Evolutionary conservation across 2,113 vertebrate species (phyloP).

Genomic region (Uropsilus gracilis): DNA sequence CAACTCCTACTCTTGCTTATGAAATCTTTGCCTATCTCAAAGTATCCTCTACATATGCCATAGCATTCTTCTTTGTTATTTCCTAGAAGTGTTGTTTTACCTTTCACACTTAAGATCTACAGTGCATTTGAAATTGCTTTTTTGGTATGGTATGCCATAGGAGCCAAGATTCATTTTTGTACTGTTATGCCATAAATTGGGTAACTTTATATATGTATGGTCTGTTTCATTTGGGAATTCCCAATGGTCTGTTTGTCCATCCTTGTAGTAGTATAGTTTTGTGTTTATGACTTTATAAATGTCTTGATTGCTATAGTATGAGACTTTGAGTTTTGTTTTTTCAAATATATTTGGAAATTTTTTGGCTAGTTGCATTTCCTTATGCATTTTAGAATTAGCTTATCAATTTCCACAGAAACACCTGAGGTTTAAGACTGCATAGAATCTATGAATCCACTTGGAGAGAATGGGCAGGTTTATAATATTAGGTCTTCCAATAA

Average conservation of each 20-base stretch:
- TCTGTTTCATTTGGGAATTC: not conserved
- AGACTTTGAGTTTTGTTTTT: not conserved
- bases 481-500: slow-evolving; percentile 7
- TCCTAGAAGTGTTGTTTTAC: not conserved
- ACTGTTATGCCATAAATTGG: not conserved
- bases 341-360: not conserved
- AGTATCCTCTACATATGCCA: not conserved
- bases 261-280: not conserved
- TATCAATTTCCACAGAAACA: not conserved
- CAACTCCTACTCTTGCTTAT: not conserved
- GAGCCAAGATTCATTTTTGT: not conserved
- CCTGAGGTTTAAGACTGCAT: not conserved
- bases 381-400: not conserved
- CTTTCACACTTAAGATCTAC: not conserved
- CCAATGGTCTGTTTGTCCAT: not conserved
- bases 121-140: not conserved
- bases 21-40: not conserved
- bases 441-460: not conserved
- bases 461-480: not conserved
- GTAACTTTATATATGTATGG: not conserved
- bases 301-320: not conserved
- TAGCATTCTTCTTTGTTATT: not conserved
- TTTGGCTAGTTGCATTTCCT: not conserved
- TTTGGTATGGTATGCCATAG: not conserved
- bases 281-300: not conserved